Base-by-base conservation (phyloP, 2,797 vertebrate species). In the Coendou prehensilis region DNA sequence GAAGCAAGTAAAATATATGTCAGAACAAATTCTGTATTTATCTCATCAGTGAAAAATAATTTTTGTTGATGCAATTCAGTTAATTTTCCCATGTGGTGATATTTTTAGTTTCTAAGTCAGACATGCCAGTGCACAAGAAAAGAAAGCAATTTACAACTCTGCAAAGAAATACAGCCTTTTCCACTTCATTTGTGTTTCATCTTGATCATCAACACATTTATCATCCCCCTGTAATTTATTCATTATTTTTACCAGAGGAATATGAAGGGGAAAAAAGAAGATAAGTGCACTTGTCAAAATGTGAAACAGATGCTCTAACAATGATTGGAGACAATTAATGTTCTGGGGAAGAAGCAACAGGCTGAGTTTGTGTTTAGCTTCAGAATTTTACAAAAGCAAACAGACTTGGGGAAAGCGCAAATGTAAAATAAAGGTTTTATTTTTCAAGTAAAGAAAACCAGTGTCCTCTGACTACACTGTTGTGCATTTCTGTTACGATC, bases 311-410 rank as follows among this genome's bases (percentile, higher is more conserved):
- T 98, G 98, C 98, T 98, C 94, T 96, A 97, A 98, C 98, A 98
- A 98, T 98, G 98, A 98, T 97, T 98, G 96, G 97, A 98, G 97
- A 99, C 98, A 98, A 98, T 99, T 98, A 98, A 98, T 98, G 98
- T 98, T 98, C 97, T 97, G 63, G 63, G 91, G 93, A 98, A 95
- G 93, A 96, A 98, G 95, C 98, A 98, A 97, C 97, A 98, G 86
- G 96, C 97, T 97, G 95, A 50, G 95, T 96, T 94, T 92, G 7
- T 92, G 94, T 95, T 97, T 94, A 97, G 94, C 83, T 98, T 98
- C 94, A 97, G 63, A 96, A 97, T 98, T 98, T 97, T 97, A 84
- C 87, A 96, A 41, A 41, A 41, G 96, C 95, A 95, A 97, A 97
- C 81, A 97, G 95, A 89, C 75, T 95, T 97, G 26, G 59, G 88